Evolutionary conservation across 2,888 invertebrate species (phyloP).

Genomic region (Eristalis tenax): DNA sequence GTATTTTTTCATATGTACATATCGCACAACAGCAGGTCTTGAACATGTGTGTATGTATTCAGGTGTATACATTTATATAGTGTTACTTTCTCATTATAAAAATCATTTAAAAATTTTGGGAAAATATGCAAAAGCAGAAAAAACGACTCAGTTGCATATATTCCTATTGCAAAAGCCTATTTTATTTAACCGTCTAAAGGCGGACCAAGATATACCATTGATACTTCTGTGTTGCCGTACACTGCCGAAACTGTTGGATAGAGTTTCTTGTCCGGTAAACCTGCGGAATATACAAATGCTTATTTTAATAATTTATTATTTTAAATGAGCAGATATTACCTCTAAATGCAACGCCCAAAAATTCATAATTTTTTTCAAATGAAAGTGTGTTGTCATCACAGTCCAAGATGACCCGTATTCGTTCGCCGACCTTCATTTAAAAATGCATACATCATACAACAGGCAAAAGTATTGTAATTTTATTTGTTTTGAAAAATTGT

Average conservation of each 20-base stretch:
- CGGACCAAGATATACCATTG: slow-evolving; percentile 98
- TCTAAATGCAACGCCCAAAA: slow-evolving; percentile 98
- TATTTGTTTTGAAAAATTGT: too few species aligned
- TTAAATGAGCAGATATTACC: slow-evolving; percentile 82
- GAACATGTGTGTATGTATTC: not conserved
- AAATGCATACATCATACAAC: slow-evolving; percentile 1
- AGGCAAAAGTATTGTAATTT: not conserved
- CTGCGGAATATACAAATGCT: slow-evolving; percentile 80
- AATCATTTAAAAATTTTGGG: slow-evolving; percentile 47
- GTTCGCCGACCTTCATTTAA: slow-evolving; percentile 91
- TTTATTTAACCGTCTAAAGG: slow-evolving; percentile 94
- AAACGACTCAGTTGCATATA: slow-evolving; percentile 44
- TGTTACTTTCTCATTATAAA: slow-evolving; percentile 20
- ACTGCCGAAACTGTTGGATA: slow-evolving; percentile 99
- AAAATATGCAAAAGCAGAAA: slow-evolving; percentile 53
- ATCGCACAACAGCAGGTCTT: not conserved
- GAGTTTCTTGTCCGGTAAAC: slow-evolving; percentile 94
- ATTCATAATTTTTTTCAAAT: slow-evolving; percentile 99
- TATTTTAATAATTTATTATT: not conserved
- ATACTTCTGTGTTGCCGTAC: slow-evolving; percentile 99
- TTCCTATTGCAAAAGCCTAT: slow-evolving; percentile 53
- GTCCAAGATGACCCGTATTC: slow-evolving; percentile 97
- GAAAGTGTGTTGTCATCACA: slow-evolving; percentile 98
- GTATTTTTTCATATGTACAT: slow-evolving; percentile 8
- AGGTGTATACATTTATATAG: slow-evolving; percentile 2